These are phyloP conservation scores for Chironex yamaguchii DNA, from an alignment of 30 jellyfish, hydroid and myxozoan genomes.

Conservation along the genomic window DNA sequence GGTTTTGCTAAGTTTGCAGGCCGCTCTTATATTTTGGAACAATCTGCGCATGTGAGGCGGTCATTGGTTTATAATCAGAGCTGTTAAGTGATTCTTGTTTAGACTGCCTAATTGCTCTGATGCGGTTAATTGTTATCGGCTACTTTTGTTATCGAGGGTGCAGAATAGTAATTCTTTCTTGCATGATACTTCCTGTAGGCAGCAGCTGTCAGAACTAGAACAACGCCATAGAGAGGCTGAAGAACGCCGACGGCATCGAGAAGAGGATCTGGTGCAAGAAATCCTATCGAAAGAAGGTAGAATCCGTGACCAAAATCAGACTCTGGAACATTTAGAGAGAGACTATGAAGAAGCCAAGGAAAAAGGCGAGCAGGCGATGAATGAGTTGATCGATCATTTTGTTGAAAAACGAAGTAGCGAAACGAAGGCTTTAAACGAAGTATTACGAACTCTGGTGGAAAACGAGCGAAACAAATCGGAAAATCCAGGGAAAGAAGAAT, in stretches of 20 bases:
- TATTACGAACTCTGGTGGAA: background rate
- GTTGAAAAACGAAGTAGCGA: constrained; percentile 69
- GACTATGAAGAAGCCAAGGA: constrained; percentile 66
- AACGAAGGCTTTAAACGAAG: constrained; percentile 63
- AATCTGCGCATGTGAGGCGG: no score
- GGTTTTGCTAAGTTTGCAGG: no score
- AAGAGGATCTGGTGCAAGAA: constrained; percentile 65
- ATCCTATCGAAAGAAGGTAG: constrained; percentile 53
- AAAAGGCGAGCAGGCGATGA: constrained; percentile 41
- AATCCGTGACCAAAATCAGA: constrained; percentile 63
- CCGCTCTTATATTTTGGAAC: no score
- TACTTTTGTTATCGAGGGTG: background rate
- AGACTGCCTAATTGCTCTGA: no score
- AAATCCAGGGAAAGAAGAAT: constrained; percentile 1
- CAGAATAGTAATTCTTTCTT: background rate
- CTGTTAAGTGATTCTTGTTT: no score
- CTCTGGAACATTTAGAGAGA: constrained; percentile 43
- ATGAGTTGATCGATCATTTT: constrained; percentile 72
- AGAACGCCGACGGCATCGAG: constrained; percentile 67
- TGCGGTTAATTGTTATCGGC: no score
- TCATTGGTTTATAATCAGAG: no score
- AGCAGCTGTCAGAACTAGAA: constrained; percentile 81
- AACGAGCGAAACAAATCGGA: constrained; percentile 73
- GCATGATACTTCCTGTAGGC: constrained; percentile 28
- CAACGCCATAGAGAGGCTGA: constrained; percentile 85